Conservation (phyloP, 2,888 invertebrate genomes). For the Drosophila paracracens region DNA sequence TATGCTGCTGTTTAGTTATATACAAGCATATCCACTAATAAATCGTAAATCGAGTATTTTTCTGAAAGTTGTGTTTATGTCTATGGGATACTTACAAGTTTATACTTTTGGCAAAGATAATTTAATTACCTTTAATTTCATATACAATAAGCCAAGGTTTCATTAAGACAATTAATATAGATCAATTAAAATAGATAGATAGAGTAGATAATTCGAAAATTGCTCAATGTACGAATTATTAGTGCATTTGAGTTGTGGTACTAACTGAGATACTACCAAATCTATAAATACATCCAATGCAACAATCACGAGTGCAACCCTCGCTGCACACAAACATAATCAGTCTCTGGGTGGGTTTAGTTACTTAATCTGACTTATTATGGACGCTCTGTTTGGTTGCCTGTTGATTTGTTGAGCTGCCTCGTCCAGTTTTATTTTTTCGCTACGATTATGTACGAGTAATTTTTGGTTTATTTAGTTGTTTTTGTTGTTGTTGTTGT, state of each 20-base stretch:
- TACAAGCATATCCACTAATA: too few relatives aligned
- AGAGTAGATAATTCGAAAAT: neutral
- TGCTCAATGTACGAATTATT: neutral
- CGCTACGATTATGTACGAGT: constrained; percentile 42
- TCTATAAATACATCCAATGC: neutral
- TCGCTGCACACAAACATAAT: constrained; percentile 23
- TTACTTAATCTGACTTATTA: constrained; percentile 77
- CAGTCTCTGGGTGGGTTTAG: constrained; percentile 48
- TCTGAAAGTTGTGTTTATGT: neutral
- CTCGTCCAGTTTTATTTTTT: constrained; percentile 37
- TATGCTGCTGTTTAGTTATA: too few relatives aligned
- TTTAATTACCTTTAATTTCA: neutral
- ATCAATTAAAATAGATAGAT: neutral
- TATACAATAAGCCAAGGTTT: neutral
- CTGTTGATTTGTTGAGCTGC: constrained; percentile 39
- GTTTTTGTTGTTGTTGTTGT: constrained; percentile 4
- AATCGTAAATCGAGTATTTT: neutral
- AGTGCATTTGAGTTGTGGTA: neutral
- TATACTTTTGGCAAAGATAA: neutral
- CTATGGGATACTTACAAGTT: neutral
- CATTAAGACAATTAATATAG: neutral
- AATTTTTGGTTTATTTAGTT: constrained; percentile 23
- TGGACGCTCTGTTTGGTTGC: constrained; percentile 67
- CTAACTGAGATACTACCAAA: neutral
- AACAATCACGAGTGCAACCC: constrained; percentile 29